phyloP scores from a whole-genome alignment of 2,113 vertebrate species.

The Anhinga rufa region DNA sequence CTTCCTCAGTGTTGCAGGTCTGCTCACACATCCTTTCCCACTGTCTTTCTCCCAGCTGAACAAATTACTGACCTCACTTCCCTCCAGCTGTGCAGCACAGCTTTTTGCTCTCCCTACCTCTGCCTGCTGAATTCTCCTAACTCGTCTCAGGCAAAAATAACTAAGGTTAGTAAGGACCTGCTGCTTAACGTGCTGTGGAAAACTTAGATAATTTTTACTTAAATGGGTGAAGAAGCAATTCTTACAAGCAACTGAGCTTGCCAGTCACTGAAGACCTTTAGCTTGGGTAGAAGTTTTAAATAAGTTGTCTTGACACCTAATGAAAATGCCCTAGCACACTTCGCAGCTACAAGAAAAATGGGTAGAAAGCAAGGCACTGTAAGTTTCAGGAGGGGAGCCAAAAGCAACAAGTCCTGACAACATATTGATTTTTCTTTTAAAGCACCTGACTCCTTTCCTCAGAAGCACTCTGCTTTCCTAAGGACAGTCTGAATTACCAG shows the following conservation, averaged over 20 bases:
- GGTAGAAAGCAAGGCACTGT: not conserved
- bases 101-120: not conserved
- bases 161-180: not conserved
- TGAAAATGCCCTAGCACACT: not conserved
- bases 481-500: not conserved
- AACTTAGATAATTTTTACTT: not conserved
- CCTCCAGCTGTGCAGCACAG: not conserved
- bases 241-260: not conserved
- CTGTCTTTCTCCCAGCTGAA: not conserved
- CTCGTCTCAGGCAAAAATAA: not conserved
- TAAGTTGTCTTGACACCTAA: not conserved
- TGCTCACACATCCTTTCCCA: not conserved
- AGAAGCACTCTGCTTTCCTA: not conserved
- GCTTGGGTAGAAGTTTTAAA: not conserved
- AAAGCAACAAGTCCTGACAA: not conserved
- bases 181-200: not conserved
- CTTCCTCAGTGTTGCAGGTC: not conserved
- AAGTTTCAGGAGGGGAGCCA: not conserved
- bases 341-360: not conserved
- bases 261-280: not conserved
- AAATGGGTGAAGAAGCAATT: constrained; percentile 17
- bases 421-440: not conserved
- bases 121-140: not conserved
- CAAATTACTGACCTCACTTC: not conserved
- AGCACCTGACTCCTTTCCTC: not conserved